These are phyloP conservation scores for Drosophila littoralis DNA, from an alignment of 1,140 invertebrate genomes.

Conservation along the genomic window DNA sequence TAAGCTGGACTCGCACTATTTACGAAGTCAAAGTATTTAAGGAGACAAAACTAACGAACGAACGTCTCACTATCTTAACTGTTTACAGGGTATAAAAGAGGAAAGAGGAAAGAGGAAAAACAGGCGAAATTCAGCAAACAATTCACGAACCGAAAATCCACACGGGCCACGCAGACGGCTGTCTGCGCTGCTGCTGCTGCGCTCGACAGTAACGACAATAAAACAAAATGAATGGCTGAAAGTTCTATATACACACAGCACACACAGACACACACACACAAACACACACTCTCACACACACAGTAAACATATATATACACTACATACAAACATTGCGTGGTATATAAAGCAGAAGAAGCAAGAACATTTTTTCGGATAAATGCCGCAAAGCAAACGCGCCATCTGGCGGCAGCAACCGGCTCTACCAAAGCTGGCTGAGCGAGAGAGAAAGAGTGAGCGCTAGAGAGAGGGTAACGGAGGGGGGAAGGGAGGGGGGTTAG, in stretches of 20 bases:
- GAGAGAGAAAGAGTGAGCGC: background rate
- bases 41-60: too few species aligned
- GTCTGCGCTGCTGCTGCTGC: slow-evolving; percentile 59
- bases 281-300: slow-evolving; percentile 30
- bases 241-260: slow-evolving; percentile 40
- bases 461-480: background rate
- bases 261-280: slow-evolving; percentile 40
- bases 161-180: slow-evolving; percentile 51
- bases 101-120: background rate
- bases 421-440: slow-evolving; percentile 1
- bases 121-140: slow-evolving; percentile 38
- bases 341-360: slow-evolving; percentile 16
- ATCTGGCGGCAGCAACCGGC: slow-evolving; percentile 62
- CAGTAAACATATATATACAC: slow-evolving; percentile 7
- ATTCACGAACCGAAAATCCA: slow-evolving; percentile 62
- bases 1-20: background rate
- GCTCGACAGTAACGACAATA: slow-evolving; percentile 65
- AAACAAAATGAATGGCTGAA: slow-evolving; percentile 73
- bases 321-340: slow-evolving; percentile 38
- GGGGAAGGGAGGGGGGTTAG: slow-evolving; percentile 9
- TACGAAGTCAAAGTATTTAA: too few species aligned
- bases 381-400: slow-evolving; percentile 49
- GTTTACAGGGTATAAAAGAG: background rate
- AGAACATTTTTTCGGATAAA: slow-evolving; percentile 35
- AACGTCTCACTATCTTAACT: background rate